A percentile compares a stretch with the other conserved stretches of the same genome.
phyloP scores from a whole-genome alignment of 2,113 vertebrate species.

The Sialia sialis region DNA sequence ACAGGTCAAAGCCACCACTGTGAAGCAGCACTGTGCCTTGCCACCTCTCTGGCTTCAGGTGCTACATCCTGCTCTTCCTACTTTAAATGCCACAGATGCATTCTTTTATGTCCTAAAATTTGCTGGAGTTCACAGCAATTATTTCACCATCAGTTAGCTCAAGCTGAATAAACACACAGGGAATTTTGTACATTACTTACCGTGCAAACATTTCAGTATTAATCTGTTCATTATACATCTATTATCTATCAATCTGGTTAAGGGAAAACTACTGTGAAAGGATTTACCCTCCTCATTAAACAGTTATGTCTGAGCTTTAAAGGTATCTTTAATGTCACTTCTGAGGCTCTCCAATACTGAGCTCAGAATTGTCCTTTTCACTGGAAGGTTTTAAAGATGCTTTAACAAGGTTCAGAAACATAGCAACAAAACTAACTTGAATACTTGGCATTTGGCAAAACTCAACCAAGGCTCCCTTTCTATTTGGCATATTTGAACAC shows the following conservation, averaged over 20 bases:
- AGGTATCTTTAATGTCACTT: not conserved
- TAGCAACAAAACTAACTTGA: not conserved
- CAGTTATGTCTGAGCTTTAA: not conserved
- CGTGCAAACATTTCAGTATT: not conserved
- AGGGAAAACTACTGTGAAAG: not conserved
- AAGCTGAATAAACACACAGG: not conserved
- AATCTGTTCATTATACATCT: not conserved
- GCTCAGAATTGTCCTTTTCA: not conserved
- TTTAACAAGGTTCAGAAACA: not conserved
- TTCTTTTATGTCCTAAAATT: not conserved
- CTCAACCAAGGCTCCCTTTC: slow-evolving; percentile 1
- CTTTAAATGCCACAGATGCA: not conserved
- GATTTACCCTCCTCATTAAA: not conserved
- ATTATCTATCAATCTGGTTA: not conserved
- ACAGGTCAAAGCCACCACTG: not conserved
- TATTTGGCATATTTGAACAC: slow-evolving; percentile 28
- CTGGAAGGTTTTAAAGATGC: not conserved
- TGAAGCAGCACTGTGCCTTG: not conserved
- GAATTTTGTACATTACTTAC: slow-evolving; percentile 37
- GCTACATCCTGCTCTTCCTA: not conserved
- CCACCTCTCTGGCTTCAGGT: not conserved
- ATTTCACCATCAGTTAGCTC: not conserved
- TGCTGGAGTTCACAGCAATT: not conserved
- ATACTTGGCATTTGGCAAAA: not conserved
- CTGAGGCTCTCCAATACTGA: not conserved